Percentiles rank a stretch among this genome's conserved stretches.
Conservation (phyloP, 2,888 invertebrate species). For the Pandemis heparana region DNA sequence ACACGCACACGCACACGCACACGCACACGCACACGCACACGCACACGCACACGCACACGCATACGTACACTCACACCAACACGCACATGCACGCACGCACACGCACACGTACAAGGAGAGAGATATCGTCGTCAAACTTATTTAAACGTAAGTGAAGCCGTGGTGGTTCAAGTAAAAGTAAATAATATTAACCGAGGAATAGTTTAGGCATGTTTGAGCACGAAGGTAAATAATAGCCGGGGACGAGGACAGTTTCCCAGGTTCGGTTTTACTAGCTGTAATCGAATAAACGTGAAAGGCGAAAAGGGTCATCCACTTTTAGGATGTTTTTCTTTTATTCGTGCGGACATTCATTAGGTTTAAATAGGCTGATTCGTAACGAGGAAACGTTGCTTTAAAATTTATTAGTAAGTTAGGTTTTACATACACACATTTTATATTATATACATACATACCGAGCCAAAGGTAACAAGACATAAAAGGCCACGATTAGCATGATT, state of each 20-base stretch:
- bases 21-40: too few species aligned
- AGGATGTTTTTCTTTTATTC: slow-evolving; percentile 6
- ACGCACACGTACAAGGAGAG: too few species aligned
- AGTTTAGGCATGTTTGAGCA: background rate
- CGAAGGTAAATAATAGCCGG: slow-evolving; percentile 1
- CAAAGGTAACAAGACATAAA: too few species aligned
- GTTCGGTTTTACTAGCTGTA: slow-evolving; percentile 12
- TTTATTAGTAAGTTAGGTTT: background rate
- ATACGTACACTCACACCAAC: too few species aligned
- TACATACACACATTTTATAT: too few species aligned
- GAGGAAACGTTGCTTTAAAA: slow-evolving; percentile 8
- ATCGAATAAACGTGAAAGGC: slow-evolving; percentile 23
- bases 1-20: too few species aligned
- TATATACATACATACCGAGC: too few species aligned
- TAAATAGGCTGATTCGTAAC: slow-evolving; percentile 14
- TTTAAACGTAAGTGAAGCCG: too few species aligned
- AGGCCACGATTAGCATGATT: too few species aligned
- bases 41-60: too few species aligned
- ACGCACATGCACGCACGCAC: too few species aligned
- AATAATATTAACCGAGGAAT: background rate
- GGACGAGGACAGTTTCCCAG: background rate
- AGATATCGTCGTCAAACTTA: too few species aligned
- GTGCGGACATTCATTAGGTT: slow-evolving; percentile 21
- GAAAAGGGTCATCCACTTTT: slow-evolving; percentile 14
- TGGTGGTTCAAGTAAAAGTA: background rate